A percentile compares a stretch with the other conserved stretches of the same genome.
Conservation (phyloP, 2,888 invertebrate genomes). For the Brachynemurus nebulosus region DNA sequence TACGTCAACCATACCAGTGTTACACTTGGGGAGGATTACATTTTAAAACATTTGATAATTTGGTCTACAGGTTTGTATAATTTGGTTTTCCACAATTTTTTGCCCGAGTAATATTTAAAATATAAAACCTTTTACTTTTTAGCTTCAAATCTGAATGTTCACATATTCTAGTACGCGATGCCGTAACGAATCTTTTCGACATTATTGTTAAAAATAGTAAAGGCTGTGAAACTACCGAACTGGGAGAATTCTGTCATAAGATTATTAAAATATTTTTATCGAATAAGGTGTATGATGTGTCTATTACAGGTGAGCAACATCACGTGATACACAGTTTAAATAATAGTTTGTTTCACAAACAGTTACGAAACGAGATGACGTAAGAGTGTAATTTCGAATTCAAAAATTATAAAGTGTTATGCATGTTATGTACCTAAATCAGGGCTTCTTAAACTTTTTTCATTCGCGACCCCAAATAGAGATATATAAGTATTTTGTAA, state of each 20-base stretch:
- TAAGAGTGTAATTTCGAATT: too few relatives aligned
- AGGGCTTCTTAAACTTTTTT: too few relatives aligned
- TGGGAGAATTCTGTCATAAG: constrained; percentile 34
- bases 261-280: constrained; percentile 53
- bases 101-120: neutral
- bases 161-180: constrained; percentile 58
- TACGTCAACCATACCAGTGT: constrained; percentile 34
- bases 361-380: too few relatives aligned
- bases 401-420: too few relatives aligned
- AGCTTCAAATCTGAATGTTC: constrained; percentile 67
- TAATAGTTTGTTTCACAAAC: too few relatives aligned
- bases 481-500: too few relatives aligned
- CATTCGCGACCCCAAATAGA: too few relatives aligned
- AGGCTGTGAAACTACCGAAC: constrained; percentile 37
- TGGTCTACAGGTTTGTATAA: constrained; percentile 46
- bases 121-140: constrained; percentile 19
- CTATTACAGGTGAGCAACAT: constrained; percentile 35
- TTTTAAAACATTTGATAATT: constrained; percentile 75
- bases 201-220: constrained; percentile 42
- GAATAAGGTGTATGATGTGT: constrained; percentile 50
- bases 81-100: constrained; percentile 8
- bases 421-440: too few relatives aligned
- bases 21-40: constrained; percentile 70
- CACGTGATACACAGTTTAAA: too few relatives aligned
- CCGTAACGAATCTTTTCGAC: constrained; percentile 53